Conservation (phyloP, 2,797 vertebrate genomes). For the Dromococcyx pavoninus region DNA sequence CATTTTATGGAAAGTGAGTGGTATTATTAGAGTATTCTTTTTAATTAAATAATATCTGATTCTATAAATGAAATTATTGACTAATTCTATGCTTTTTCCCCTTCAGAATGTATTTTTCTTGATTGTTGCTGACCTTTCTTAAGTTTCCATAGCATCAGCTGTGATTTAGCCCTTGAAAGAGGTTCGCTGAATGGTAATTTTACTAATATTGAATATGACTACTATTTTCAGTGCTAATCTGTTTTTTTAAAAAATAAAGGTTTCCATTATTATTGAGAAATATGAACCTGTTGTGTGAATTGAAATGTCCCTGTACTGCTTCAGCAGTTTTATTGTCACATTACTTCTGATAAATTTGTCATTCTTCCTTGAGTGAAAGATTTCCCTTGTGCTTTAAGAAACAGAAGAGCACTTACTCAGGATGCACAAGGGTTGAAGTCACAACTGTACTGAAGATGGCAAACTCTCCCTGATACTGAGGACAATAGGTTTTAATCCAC, state of each 20-base stretch:
- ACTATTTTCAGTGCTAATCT: neutral
- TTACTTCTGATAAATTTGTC: neutral
- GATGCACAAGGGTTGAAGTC: neutral
- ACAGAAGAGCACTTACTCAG: neutral
- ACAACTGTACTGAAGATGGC: neutral
- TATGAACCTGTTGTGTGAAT: neutral
- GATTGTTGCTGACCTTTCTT: neutral
- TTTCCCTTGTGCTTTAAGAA: neutral
- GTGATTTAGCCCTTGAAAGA: neutral
- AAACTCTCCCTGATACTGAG: neutral
- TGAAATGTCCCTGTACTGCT: neutral
- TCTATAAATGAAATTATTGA: neutral
- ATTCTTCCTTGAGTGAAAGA: neutral
- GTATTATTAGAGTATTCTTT: neutral
- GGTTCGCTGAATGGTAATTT: neutral
- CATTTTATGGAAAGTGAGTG: neutral
- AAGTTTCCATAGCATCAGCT: neutral
- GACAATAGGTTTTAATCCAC: neutral
- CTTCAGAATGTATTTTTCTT: neutral
- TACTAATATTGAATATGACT: neutral
- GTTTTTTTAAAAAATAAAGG: neutral
- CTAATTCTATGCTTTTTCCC: neutral
- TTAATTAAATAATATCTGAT: neutral
- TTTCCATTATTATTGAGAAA: neutral
- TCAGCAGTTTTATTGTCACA: neutral